Conservation (phyloP, 2,888 invertebrate species). For the Adelognathus sp. region DNA sequence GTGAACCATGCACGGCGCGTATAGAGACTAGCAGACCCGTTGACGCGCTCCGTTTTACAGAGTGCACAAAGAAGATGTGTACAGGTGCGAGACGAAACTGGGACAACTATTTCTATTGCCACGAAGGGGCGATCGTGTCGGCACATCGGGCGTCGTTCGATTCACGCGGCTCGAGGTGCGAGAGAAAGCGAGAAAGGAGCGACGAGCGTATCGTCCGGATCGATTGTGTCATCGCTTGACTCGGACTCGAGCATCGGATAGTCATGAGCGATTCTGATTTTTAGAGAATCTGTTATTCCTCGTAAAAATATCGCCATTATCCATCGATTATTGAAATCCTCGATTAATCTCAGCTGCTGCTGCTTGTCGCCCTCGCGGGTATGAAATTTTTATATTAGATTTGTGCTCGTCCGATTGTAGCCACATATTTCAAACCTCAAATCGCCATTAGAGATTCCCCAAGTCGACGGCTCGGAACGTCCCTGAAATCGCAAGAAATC, state of each 20-base stretch:
- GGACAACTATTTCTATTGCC: slow-evolving; percentile 62
- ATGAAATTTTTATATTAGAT: too few species aligned
- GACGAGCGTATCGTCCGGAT: slow-evolving; percentile 52
- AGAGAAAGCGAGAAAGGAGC: slow-evolving; percentile 4
- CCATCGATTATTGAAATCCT: too few species aligned
- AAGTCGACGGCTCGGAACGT: too few species aligned
- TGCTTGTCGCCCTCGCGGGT: too few species aligned
- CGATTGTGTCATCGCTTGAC: slow-evolving; percentile 60
- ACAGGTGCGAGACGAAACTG: slow-evolving; percentile 62
- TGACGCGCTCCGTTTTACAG: not conserved
- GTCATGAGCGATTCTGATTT: too few species aligned
- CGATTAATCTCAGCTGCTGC: too few species aligned
- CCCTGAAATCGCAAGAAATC: too few species aligned
- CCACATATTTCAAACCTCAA: too few species aligned
- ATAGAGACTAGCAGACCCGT: not conserved
- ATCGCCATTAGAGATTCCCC: too few species aligned
- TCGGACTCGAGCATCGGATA: slow-evolving; percentile 38
- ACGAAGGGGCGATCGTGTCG: slow-evolving; percentile 38
- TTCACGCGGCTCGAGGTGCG: slow-evolving; percentile 33
- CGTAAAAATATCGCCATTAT: slow-evolving; percentile 50
- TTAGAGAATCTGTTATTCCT: slow-evolving; percentile 37
- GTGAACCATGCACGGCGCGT: slow-evolving; percentile 29
- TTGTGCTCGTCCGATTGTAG: too few species aligned
- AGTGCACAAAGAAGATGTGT: slow-evolving; percentile 21
- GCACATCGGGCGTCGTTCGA: slow-evolving; percentile 49